Evolutionary conservation across 1,140 invertebrate species (phyloP).

Genomic region (Ceratina calcarata): DNA sequence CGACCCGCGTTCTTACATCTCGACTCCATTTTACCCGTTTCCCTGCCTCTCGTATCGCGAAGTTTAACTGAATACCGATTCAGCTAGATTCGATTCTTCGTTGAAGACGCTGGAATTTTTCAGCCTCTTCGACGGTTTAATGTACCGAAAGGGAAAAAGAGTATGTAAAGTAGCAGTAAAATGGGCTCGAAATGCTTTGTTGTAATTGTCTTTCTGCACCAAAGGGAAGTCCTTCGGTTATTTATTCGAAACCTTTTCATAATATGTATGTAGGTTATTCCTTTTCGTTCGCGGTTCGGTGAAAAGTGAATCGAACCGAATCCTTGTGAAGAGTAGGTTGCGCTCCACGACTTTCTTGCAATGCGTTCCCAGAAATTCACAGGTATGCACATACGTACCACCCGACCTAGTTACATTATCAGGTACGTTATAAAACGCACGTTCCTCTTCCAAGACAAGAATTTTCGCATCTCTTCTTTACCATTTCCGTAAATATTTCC

Average conservation of each 20-base stretch:
- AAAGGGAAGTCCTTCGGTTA: background rate
- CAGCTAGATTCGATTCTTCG: conserved; percentile 21
- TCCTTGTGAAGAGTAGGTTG: background rate
- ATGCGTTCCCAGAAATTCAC: background rate
- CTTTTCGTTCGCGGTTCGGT: background rate
- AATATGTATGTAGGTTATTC: background rate
- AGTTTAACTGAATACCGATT: conserved; percentile 35
- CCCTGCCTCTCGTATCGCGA: conserved; percentile 14
- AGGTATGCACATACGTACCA: background rate
- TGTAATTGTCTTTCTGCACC: conserved; percentile 18
- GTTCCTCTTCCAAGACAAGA: background rate
- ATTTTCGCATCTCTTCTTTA: background rate
- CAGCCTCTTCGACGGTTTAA: background rate
- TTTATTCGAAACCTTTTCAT: background rate
- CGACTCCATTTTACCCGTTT: conserved; percentile 34
- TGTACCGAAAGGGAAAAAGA: background rate
- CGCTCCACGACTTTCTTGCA: background rate
- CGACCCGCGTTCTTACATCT: conserved; percentile 53
- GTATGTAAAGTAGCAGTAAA: conserved; percentile 13
- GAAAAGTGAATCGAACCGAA: background rate
- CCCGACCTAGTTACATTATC: background rate
- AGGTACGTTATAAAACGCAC: background rate
- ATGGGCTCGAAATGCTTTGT: background rate
- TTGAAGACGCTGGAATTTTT: background rate
- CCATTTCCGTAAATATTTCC: background rate